These are phyloP conservation scores for Remorina albescens DNA, from an alignment of 2,797 vertebrate species.

Conservation along the genomic window DNA sequence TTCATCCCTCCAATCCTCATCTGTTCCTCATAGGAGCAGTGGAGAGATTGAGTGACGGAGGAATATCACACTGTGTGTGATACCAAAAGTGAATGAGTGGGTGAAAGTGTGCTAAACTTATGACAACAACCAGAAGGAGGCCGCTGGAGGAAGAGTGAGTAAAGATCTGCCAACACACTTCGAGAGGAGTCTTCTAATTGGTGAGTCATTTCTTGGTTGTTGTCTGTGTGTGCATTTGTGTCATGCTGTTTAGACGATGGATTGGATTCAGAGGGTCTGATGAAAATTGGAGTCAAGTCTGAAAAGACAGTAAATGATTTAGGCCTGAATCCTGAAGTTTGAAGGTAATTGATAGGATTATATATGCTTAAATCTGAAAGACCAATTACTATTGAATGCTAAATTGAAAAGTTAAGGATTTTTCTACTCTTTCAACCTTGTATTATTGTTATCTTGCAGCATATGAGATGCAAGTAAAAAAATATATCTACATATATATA, in stretches of 20 bases:
- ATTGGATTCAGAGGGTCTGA: conserved; percentile 7
- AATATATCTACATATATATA: too few relatives aligned
- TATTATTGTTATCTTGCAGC: background rate
- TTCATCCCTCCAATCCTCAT: conserved; percentile 88
- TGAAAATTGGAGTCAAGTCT: conserved; percentile 2
- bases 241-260: conserved; percentile 12
- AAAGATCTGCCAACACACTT: conserved; percentile 29
- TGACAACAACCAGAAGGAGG: conserved; percentile 49
- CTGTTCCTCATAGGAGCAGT: conserved; percentile 81
- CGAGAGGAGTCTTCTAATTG: conserved; percentile 43
- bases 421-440: background rate
- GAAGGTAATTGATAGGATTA: background rate
- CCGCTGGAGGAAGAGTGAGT: conserved; percentile 55
- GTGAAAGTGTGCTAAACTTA: conserved; percentile 63
- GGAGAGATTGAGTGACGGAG: conserved; percentile 67
- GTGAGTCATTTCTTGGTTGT: conserved; percentile 64
- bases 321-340: background rate
- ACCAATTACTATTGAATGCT: background rate
- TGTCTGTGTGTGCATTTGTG: conserved; percentile 9
- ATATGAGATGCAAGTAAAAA: too few relatives aligned
- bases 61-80: conserved; percentile 57
- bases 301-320: conserved; percentile 12
- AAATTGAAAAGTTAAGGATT: too few relatives aligned
- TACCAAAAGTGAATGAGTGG: conserved; percentile 72
- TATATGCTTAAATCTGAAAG: background rate